Percentiles rank a stretch among this genome's conserved stretches.
Conservation (phyloP, 2,113 vertebrate genomes). For the Leptodactylus fuscus region DNA sequence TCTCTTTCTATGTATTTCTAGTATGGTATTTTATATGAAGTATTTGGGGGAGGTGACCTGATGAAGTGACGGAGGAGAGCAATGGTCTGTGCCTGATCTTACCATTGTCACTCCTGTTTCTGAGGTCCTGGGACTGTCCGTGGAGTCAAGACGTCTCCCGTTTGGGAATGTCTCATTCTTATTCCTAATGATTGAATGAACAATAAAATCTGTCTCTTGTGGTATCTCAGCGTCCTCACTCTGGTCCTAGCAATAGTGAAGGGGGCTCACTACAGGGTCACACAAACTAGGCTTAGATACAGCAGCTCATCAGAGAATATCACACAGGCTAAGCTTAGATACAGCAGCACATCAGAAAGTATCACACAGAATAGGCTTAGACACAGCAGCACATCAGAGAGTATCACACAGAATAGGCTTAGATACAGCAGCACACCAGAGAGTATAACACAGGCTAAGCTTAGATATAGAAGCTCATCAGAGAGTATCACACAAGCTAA, state of each 20-base stretch:
- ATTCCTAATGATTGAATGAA: background rate
- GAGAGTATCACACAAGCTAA: too few species aligned
- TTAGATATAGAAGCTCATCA: too few species aligned
- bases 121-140: background rate
- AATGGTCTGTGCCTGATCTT: background rate
- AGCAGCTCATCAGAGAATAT: background rate
- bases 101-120: background rate
- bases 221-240: too few species aligned
- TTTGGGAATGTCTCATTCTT: background rate
- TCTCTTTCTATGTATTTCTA: background rate
- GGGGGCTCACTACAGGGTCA: too few species aligned
- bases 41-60: background rate
- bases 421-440: background rate
- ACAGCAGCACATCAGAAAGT: background rate
- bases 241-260: too few species aligned
- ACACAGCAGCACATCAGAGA: background rate
- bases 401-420: background rate
- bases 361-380: too few species aligned
- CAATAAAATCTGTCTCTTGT: background rate
- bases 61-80: background rate
- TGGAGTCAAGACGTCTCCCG: background rate
- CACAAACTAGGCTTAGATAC: background rate
- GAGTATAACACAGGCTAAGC: too few species aligned
- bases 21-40: slow-evolving; percentile 18
- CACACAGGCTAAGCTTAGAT: background rate